These are phyloP conservation scores for Gila robusta DNA, from an alignment of 2,797 vertebrate species.

Conservation along the genomic window DNA sequence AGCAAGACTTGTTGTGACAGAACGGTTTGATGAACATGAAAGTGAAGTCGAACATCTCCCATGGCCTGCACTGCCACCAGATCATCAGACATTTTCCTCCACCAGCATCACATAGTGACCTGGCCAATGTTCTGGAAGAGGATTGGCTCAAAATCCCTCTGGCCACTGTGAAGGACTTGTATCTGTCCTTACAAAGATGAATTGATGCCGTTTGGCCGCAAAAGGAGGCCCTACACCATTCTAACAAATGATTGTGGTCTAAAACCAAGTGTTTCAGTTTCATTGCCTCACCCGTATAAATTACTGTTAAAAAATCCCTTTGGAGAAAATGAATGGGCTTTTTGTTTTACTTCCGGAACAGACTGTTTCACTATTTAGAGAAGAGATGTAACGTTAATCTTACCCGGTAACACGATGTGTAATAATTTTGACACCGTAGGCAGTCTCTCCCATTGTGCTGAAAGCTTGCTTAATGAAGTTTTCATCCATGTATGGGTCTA, in stretches of 20 bases:
- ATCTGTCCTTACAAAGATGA: no score
- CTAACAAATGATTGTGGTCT: not conserved
- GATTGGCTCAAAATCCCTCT: no score
- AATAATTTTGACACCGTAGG: conserved; percentile 83
- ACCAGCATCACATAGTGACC: no score
- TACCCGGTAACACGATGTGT: conserved; percentile 85
- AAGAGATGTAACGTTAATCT: not conserved
- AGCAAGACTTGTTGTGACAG: no score
- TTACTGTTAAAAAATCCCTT: not conserved
- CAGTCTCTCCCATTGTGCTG: conserved; percentile 83
- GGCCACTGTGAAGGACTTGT: no score
- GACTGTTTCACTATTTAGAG: not conserved
- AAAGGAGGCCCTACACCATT: not conserved
- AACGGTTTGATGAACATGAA: no score
- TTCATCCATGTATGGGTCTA: conserved; percentile 87
- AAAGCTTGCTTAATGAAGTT: conserved; percentile 85
- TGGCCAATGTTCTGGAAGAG: no score
- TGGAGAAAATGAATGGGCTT: not conserved
- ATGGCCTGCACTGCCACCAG: no score
- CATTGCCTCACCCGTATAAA: not conserved
- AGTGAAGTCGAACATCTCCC: no score
- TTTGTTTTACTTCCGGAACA: not conserved
- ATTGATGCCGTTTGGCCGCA: not conserved
- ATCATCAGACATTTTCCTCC: no score
- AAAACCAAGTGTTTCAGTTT: not conserved